Evolutionary conservation across 2,113 vertebrate species (phyloP).

Genomic region (Mirza zaza): DNA sequence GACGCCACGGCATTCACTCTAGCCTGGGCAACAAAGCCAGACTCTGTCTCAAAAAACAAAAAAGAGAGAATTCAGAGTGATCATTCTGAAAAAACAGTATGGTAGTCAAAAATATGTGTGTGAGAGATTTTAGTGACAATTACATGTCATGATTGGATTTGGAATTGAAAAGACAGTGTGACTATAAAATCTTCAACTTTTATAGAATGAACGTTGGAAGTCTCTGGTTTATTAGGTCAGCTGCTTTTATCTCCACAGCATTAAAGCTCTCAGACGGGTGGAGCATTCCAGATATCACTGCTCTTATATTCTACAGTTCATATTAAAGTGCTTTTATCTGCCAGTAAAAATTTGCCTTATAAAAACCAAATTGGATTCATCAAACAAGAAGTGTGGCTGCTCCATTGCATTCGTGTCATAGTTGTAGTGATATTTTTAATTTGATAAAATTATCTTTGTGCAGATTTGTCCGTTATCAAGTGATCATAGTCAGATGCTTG

Average conservation of each 20-base stretch:
- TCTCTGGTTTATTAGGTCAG: constrained; percentile 47
- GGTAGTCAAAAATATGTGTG: accelerated
- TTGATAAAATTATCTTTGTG: constrained; percentile 46
- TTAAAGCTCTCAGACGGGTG: constrained; percentile 40
- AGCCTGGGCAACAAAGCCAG: too few relatives aligned
- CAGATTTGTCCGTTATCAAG: not conserved
- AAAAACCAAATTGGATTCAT: constrained; percentile 60
- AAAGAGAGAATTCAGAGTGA: not conserved
- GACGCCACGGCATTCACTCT: too few relatives aligned
- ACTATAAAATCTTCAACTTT: constrained; percentile 54
- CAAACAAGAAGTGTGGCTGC: not conserved
- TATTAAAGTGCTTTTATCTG: constrained; percentile 49
- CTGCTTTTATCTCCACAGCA: not conserved
- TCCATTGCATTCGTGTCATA: not conserved
- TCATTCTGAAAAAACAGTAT: not conserved
- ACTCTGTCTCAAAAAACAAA: too few relatives aligned
- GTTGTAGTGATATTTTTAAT: constrained; percentile 39
- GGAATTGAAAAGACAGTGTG: constrained; percentile 20
- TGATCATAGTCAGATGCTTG: not conserved
- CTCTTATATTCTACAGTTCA: constrained; percentile 25
- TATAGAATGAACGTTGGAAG: constrained; percentile 61
- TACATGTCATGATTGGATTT: constrained; percentile 32
- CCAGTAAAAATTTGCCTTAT: constrained; percentile 55
- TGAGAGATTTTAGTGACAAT: constrained; percentile 57
- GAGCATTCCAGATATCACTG: not conserved